Evolutionary conservation across 2,888 invertebrate genomes (phyloP), one percentile per base, ranked within the genome.

Genomic region (Scotopteryx bipunctaria): DNA sequence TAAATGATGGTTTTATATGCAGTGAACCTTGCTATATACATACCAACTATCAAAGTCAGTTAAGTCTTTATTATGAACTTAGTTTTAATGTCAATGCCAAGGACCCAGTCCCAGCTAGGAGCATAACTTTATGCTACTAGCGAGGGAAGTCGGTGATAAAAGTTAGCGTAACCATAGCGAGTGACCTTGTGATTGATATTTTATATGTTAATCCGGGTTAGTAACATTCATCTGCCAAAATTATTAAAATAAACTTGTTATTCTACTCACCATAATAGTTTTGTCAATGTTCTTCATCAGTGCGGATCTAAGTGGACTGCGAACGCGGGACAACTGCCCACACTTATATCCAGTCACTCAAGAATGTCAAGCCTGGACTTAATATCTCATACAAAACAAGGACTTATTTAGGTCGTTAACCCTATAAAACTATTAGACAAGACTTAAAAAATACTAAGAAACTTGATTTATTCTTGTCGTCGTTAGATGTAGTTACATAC

Each of bases 341-440:
- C 86, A 81, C 78, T 79, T 89, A 88, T 88, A 86, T 88, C 87
- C 81, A 86, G 86, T 85, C 83, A 73, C 63, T 76, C 74, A 78
- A 85, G 83, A 85, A 85, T 85, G 78, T 76, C 73, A 84, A 69
- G 74, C 78, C 86, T 79, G 85, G 87, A 86, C 87, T 78, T 89
- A 86, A 87, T 89, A 86, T 86, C 84, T 79, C 71, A 78, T 74
- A 79, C 27, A 27, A 47, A 23, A 29, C 76, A 78, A 82, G 82
- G 81, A 80, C 77, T 68, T 66, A 61, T 66, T 82, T 83, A 9
- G 15, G 32, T 32, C 42, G 32, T 32, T 9, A 42, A 32, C 21
- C 31, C 8, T 16, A 27, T 27, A n/a, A 25, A 37, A 23, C 36
- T 25, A 38, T 25, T n/a, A 36, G 3, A 3, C 14, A 3, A 27